A percentile compares a stretch with the other conserved stretches of the same genome.
Evolutionary conservation across 2,888 invertebrate genomes (phyloP).

Genomic region (Meghimatium bilineatum): DNA sequence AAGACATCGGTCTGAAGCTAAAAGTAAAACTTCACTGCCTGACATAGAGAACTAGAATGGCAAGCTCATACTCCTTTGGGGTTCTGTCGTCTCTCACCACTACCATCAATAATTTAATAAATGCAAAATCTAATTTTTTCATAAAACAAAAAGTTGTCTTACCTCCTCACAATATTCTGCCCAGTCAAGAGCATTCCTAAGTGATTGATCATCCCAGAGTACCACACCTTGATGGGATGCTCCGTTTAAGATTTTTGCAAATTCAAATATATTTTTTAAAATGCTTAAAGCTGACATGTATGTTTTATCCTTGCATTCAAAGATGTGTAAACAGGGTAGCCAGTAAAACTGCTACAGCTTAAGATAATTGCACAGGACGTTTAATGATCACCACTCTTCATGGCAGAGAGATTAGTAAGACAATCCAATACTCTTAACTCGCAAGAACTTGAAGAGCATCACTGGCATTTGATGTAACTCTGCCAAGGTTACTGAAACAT

Average conservation of each 20-base stretch:
- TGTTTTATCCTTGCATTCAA: neutral
- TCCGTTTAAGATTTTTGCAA: slow-evolving; percentile 27
- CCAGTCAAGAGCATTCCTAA: slow-evolving; percentile 39
- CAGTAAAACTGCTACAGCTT: neutral
- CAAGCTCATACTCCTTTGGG: too few species aligned
- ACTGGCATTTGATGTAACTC: too few species aligned
- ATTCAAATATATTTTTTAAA: slow-evolving; percentile 42
- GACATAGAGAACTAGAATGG: too few species aligned
- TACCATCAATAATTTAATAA: too few species aligned
- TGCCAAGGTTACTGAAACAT: too few species aligned
- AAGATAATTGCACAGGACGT: neutral
- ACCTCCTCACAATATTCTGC: slow-evolving; percentile 44
- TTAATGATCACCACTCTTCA: too few species aligned
- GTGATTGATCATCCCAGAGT: slow-evolving; percentile 29
- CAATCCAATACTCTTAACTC: too few species aligned
- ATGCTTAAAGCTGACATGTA: slow-evolving; percentile 20
- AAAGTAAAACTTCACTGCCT: too few species aligned
- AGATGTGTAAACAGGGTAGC: neutral
- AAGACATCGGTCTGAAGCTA: too few species aligned
- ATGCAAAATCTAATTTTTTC: neutral
- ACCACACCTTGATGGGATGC: slow-evolving; percentile 20
- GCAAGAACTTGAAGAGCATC: too few species aligned
- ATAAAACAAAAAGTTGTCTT: neutral
- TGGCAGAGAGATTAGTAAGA: too few species aligned
- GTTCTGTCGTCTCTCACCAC: too few species aligned